Evolutionary conservation across 2,888 invertebrate species (phyloP).

Genomic region (Blastobasis lacticolella): DNA sequence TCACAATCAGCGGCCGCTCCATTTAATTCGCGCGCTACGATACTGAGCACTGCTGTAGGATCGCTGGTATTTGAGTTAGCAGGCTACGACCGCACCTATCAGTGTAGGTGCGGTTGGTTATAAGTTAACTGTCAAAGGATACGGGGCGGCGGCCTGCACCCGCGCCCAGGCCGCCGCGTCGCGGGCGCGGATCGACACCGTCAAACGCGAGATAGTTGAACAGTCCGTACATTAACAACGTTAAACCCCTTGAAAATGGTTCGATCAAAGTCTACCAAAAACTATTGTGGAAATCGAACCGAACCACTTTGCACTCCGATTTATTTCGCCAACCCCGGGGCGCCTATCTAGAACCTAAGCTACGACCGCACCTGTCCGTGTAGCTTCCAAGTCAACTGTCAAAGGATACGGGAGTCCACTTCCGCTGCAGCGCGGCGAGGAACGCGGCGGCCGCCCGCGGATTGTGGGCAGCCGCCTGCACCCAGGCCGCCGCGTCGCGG

Average conservation of each 20-base stretch:
- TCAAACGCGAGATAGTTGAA: slow-evolving; percentile 81
- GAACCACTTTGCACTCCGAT: too few species aligned
- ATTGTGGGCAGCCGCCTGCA: background rate
- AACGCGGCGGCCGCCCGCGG: background rate
- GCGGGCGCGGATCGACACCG: slow-evolving; percentile 83
- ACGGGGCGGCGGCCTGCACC: slow-evolving; percentile 86
- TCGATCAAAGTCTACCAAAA: too few species aligned
- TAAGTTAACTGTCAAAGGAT: slow-evolving; percentile 57
- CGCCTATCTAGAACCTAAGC: too few species aligned
- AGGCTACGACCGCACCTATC: background rate
- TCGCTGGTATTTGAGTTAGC: too few species aligned
- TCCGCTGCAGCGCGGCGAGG: background rate
- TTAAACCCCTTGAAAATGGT: too few species aligned
- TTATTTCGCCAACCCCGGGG: too few species aligned
- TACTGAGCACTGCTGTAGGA: too few species aligned
- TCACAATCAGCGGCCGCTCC: too few species aligned
- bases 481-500: background rate
- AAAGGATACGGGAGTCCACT: background rate
- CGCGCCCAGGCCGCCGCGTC: slow-evolving; percentile 86
- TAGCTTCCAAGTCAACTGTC: background rate
- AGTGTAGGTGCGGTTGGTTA: too few species aligned
- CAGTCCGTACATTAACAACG: too few species aligned
- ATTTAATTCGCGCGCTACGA: too few species aligned
- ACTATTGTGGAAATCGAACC: too few species aligned
- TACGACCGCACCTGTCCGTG: background rate